A percentile compares a stretch with the other conserved stretches of the same genome.
Conservation (phyloP, 2,888 invertebrate genomes). For the Sarcophaga subvicina region DNA sequence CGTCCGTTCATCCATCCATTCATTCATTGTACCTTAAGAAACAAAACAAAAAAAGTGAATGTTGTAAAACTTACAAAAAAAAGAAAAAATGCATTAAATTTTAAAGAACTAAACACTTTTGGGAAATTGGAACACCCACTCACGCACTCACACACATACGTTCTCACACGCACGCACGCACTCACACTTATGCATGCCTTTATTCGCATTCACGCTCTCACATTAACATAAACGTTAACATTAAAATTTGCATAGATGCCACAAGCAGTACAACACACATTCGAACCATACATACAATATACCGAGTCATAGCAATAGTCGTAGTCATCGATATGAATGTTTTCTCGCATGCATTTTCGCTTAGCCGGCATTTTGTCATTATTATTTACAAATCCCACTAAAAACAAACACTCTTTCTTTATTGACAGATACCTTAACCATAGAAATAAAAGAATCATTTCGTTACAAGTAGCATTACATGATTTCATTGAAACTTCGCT, state of each 20-base stretch:
- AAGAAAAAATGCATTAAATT: conserved; percentile 35
- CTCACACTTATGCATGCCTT: not conserved
- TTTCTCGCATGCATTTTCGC: conserved; percentile 22
- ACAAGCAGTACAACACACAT: conserved; percentile 9
- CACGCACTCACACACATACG: conserved; percentile 48
- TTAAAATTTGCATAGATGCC: conserved; percentile 7
- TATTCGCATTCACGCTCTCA: not conserved
- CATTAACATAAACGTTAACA: not conserved
- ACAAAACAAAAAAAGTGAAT: conserved; percentile 15
- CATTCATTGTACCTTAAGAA: conserved; percentile 34
- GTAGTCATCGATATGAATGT: conserved; percentile 1
- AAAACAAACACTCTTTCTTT: conserved; percentile 25
- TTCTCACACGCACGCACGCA: not conserved
- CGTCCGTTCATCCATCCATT: not conserved
- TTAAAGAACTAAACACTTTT: conserved; percentile 52
- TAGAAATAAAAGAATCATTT: not conserved
- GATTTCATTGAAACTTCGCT: too few species aligned
- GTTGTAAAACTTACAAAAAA: not conserved
- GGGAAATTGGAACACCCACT: conserved; percentile 70
- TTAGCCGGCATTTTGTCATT: conserved; percentile 61
- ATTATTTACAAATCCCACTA: conserved; percentile 49
- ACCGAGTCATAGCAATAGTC: conserved; percentile 21
- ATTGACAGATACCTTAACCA: conserved; percentile 15
- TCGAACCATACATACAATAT: conserved; percentile 1
- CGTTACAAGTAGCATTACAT: not conserved